Evolutionary conservation across 2,888 invertebrate genomes (phyloP), one percentile per base, ranked within the genome.

Genomic region (Anarsia innoxiella): DNA sequence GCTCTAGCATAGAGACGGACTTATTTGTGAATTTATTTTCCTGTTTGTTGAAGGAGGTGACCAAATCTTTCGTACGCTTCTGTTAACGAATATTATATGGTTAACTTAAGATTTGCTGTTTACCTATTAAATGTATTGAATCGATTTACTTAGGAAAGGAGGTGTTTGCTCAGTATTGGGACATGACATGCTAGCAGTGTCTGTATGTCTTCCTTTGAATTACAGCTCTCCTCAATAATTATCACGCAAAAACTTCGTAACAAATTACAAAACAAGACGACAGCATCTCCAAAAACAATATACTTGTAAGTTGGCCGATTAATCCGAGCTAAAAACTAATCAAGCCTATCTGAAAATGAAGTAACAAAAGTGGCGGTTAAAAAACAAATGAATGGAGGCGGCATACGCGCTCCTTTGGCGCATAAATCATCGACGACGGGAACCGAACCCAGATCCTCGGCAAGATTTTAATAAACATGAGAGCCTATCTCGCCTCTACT

Each of bases 321-420:
- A 76, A 78, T 73, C 68, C 71, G 50, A 62, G 52, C 74, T 75
- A 70, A n/a, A 78, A 83, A 80, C 80, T 82, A 83, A 83, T 83
- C 82, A 82, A 75, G 70, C 64, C 68, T 76, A 80, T 77, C 64
- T 58, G 55, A 65, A 74, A 71, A 71, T 64, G 59, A 62, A 68
- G 51, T 60, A 72, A 72, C 61, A 68, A 68, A 70, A 69, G 59
- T 39, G 41, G 53, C 53, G 46, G 48, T 51, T 65, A 74, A 77
- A 79, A 79, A 80, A 79, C 76, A 79, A 80, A 82, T 82, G 82
- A 79, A 80, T 78, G 82, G 63, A 71, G 71, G 72, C 69, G 77
- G 71, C 53, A 56, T 56, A 43, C 56, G 62, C 60, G 69, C 71
- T 68, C 61, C 71, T 59, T 55, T 53, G 51, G 53, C 49, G 59